Percentiles rank a stretch among this genome's conserved stretches.
phyloP scores from a whole-genome alignment of 2,113 vertebrate genomes.

The Nothoprocta pentlandii region DNA sequence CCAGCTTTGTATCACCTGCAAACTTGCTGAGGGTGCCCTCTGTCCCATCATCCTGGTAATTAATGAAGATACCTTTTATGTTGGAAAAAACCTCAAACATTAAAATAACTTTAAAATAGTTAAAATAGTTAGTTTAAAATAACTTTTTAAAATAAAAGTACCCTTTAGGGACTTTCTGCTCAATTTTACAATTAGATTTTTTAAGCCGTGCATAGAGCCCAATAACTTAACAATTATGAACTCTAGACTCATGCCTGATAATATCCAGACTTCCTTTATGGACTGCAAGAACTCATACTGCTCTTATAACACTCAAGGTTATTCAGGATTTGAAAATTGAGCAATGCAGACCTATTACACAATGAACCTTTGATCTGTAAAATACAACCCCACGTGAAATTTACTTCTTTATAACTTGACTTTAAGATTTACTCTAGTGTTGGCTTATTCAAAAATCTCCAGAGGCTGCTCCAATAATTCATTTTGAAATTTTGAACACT shows the following conservation, averaged over 20 bases:
- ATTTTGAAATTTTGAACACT: constrained; percentile 47
- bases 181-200: neutral
- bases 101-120: neutral
- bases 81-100: neutral
- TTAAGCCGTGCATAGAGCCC: neutral
- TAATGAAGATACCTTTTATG: neutral
- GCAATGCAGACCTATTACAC: constrained; percentile 37
- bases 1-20: neutral
- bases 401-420: constrained; percentile 42
- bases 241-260: constrained; percentile 34
- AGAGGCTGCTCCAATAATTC: constrained; percentile 51
- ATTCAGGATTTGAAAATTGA: constrained; percentile 53
- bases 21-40: neutral
- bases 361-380: constrained; percentile 54
- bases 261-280: constrained; percentile 29
- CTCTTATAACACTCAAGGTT: neutral
- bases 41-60: neutral
- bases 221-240: neutral
- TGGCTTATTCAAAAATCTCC: constrained; percentile 51
- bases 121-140: no score
- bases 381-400: constrained; percentile 33
- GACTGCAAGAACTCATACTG: constrained; percentile 22
- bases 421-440: constrained; percentile 63
- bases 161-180: neutral
- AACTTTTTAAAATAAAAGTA: neutral